A percentile compares a stretch with the other conserved stretches of the same genome.
These are phyloP conservation scores for Aromia moschata DNA, from an alignment of 2,888 invertebrate species.

Conservation along the genomic window DNA sequence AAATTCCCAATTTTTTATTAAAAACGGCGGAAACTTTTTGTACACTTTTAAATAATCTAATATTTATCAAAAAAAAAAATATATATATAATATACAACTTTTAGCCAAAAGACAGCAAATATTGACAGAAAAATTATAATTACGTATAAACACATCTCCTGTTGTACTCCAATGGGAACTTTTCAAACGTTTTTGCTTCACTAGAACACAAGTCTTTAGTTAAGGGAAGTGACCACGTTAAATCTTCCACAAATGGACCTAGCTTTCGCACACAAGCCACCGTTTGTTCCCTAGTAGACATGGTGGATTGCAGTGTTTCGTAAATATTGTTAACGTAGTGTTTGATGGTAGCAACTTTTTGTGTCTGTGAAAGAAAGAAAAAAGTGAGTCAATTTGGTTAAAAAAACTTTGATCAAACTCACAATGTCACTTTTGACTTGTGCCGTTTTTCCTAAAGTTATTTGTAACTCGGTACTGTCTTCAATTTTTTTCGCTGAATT, in stretches of 20 bases:
- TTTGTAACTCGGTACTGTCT: constrained; percentile 31
- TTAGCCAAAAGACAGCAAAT: background rate
- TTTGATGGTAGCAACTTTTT: constrained; percentile 31
- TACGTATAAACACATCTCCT: constrained; percentile 40
- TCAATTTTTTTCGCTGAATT: constrained; percentile 28
- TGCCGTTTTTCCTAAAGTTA: constrained; percentile 26
- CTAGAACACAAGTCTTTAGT: constrained; percentile 29
- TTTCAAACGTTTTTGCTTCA: constrained; percentile 41
- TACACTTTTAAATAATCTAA: no score
- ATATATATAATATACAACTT: background rate
- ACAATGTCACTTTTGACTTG: constrained; percentile 39
- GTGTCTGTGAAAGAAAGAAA: no score
- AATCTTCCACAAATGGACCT: constrained; percentile 35
- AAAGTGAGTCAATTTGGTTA: no score
- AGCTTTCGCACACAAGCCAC: constrained; percentile 37
- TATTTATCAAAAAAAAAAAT: background rate
- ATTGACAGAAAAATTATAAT: constrained; percentile 7
- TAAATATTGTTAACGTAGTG: constrained; percentile 29
- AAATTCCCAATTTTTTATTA: no score
- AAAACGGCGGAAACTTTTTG: no score
- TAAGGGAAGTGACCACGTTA: constrained; percentile 40
- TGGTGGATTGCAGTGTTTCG: constrained; percentile 29
- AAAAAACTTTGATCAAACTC: no score
- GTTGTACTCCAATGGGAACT: constrained; percentile 45
- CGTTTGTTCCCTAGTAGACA: constrained; percentile 32